A percentile compares a stretch with the other conserved stretches of the same genome.
Evolutionary conservation across 35 echinoderm and acorn worm genomes (phyloP).

Genomic region (Apostichopus japonicus): DNA sequence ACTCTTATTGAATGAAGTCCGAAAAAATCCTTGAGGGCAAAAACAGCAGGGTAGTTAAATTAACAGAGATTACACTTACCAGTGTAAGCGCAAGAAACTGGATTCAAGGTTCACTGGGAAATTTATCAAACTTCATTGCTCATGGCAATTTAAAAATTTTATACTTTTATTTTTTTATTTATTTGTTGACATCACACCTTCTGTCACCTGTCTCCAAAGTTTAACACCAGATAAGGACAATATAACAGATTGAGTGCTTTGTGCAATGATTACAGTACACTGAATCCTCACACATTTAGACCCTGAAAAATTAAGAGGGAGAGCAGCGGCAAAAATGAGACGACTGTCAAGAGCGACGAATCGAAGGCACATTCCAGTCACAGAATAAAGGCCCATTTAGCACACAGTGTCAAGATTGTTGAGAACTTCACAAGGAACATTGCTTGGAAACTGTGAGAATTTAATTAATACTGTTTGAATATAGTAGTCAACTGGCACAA

Average conservation of each 20-base stretch:
- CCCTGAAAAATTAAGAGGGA: not conserved
- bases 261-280: not conserved
- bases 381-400: too few species aligned
- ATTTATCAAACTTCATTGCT: conserved; percentile 16
- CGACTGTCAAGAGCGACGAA: not conserved
- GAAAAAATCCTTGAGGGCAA: conserved; percentile 25
- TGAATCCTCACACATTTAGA: not conserved
- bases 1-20: conserved; percentile 39
- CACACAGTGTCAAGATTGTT: too few species aligned
- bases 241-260: not conserved
- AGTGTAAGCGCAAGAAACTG: not conserved
- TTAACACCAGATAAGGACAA: conserved; percentile 4
- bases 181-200: not conserved
- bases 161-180: not conserved
- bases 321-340: not conserved
- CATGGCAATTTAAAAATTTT: not conserved
- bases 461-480: too few species aligned
- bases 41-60: conserved; percentile 31
- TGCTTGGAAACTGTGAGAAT: too few species aligned
- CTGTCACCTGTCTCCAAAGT: not conserved
- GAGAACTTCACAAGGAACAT: too few species aligned
- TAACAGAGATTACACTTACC: conserved; percentile 22
- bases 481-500: too few species aligned
- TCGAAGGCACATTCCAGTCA: too few species aligned
- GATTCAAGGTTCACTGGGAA: conserved; percentile 8